Conservation (phyloP, 2,888 invertebrate genomes). For the Drosophila prostipennis region DNA sequence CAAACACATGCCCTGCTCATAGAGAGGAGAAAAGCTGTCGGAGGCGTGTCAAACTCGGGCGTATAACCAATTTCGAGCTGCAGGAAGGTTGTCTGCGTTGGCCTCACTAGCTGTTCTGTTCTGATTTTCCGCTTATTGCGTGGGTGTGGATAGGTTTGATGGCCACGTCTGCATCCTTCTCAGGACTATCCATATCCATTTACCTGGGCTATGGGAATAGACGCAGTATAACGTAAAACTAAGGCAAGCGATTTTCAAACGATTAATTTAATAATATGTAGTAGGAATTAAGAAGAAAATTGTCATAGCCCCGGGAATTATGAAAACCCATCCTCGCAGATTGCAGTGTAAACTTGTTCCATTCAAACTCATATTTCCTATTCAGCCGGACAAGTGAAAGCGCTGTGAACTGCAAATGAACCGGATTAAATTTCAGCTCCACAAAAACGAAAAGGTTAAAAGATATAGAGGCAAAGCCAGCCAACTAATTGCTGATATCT, state of each 20-base stretch:
- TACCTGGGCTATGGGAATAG: background rate
- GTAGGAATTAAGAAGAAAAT: background rate
- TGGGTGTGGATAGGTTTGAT: constrained; percentile 2
- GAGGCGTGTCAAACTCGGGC: constrained; percentile 32
- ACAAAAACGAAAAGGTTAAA: constrained; percentile 7
- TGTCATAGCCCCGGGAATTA: background rate
- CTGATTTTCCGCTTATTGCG: constrained; percentile 19
- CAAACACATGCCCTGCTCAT: background rate
- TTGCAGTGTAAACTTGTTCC: background rate
- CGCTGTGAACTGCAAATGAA: constrained; percentile 19
- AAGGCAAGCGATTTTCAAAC: background rate
- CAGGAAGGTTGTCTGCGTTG: constrained; percentile 28
- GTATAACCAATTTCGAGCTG: constrained; percentile 35
- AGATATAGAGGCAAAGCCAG: constrained; percentile 5
- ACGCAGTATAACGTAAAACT: background rate
- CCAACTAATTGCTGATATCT: constrained; percentile 34
- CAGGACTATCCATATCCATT: background rate
- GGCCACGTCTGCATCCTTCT: background rate
- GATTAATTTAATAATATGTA: background rate
- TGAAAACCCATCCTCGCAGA: background rate
- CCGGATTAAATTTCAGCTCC: constrained; percentile 16
- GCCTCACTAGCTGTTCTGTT: constrained; percentile 12
- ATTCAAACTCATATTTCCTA: constrained; percentile 2
- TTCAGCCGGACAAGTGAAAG: constrained; percentile 1
- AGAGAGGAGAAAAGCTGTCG: constrained; percentile 36